Evolutionary conservation across 2,888 invertebrate genomes (phyloP), one percentile per base, ranked within the genome.

Genomic region (Rhagium mordax): DNA sequence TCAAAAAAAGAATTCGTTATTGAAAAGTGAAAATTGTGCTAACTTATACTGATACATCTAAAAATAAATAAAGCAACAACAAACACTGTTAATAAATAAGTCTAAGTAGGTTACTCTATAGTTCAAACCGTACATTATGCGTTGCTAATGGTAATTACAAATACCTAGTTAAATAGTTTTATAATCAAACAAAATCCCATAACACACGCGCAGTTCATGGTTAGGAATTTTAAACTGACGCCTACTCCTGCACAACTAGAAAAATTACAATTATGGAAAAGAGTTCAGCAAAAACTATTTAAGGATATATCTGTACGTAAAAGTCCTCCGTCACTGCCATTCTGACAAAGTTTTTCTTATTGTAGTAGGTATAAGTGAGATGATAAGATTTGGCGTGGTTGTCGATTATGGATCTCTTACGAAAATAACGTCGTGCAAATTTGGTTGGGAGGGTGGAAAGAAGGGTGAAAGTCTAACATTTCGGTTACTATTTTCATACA

Each of bases 11-110:
- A 41, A 29, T 59, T 16, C 6, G 59, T 59, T 64, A 49, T 49
- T 64, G 64, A 64, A 64, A 64, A 64, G 64, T 49, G 64, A 64
- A 64, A 64, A 64, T 64, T 49, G 24, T 51, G 51, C 49, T 64
- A 64, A 55, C 21, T 27, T 24, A 24, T 55, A n/a, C n/a, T 15
- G 64, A 51, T 16, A 21, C 6, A 7, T 47, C 41, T 41, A 27
- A 49, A 10, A 64, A 24, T 21, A 49, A 64, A 49, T 2, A 64
- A 48, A 3, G 41, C 41, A 64, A 64, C 47, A 64, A 64, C 47
- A 49, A 48, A 64, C 15, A 49, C 24, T 27, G 16, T 49, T 41
- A 15, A 51, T 24, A 55, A 24, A 55, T 55, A 24, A 55, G n/a
- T 10, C 7, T 15, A 55, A 55, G 13, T 15, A 55, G 55, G 18